Conservation (phyloP, 2,113 vertebrate genomes). For the Thomomys bottae region DNA sequence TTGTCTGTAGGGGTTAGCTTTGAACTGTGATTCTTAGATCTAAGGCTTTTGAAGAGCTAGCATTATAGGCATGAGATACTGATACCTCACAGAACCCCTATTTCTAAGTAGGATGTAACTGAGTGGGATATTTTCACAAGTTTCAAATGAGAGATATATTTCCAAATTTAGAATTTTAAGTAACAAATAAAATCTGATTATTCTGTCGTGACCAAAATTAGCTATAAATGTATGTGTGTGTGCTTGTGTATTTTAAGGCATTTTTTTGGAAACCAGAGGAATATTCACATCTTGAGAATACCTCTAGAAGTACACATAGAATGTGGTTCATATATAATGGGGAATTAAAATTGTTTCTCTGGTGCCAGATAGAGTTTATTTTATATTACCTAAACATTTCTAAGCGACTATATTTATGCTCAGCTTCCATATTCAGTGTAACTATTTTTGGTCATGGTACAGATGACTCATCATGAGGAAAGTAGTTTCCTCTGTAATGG, state of each 20-base stretch:
- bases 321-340: not conserved
- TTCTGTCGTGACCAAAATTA: not conserved
- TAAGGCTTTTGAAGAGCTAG: too few species aligned
- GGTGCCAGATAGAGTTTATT: not conserved
- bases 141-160: not conserved
- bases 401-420: constrained; percentile 31
- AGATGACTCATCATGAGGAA: constrained; percentile 43
- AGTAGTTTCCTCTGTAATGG: constrained; percentile 17
- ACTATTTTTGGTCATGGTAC: constrained; percentile 15
- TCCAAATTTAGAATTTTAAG: not conserved
- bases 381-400: constrained; percentile 3
- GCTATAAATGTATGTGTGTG: not conserved
- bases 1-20: too few species aligned
- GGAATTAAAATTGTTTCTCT: not conserved
- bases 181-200: not conserved
- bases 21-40: too few species aligned
- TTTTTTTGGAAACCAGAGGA: not conserved
- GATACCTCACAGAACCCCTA: too few species aligned
- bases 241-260: not conserved
- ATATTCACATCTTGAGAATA: not conserved
- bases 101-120: not conserved
- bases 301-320: not conserved
- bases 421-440: constrained; percentile 43
- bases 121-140: not conserved
- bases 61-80: too few species aligned